Conservation (phyloP, 2,797 vertebrate genomes). For the Coreius guichenoti region DNA sequence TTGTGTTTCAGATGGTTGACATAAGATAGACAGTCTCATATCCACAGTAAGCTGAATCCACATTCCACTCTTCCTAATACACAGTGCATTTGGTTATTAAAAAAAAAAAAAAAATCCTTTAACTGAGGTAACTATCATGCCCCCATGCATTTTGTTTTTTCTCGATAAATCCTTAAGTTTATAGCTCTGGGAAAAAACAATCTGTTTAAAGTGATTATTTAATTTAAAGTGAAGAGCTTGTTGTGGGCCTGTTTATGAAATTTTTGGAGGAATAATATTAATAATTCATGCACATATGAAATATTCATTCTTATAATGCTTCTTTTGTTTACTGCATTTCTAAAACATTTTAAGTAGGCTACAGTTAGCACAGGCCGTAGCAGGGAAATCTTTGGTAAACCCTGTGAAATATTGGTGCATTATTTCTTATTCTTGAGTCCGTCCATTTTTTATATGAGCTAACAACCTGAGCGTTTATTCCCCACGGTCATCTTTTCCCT, state of each 20-base stretch:
- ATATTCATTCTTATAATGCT: conserved; percentile 39
- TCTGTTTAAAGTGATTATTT: conserved; percentile 34
- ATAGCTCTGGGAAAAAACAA: background rate
- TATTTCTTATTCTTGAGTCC: conserved; percentile 17
- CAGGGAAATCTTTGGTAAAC: background rate
- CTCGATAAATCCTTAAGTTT: background rate
- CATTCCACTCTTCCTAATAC: background rate
- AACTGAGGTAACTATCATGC: background rate
- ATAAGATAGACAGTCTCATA: background rate
- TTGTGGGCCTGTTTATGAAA: background rate
- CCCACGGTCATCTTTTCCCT: background rate
- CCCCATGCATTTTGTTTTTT: background rate
- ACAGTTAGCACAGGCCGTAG: background rate
- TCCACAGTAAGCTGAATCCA: background rate
- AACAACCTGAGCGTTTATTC: conserved; percentile 25
- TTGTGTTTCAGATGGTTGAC: background rate
- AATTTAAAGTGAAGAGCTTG: conserved; percentile 8
- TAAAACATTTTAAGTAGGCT: conserved; percentile 6
- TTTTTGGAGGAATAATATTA: conserved; percentile 25
- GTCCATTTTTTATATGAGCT: conserved; percentile 4
- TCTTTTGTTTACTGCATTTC: conserved; percentile 40
- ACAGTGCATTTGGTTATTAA: background rate
- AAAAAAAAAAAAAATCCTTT: background rate
- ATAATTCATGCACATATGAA: conserved; percentile 47
- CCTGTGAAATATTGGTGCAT: background rate